Evolutionary conservation across 2,888 invertebrate species (phyloP), one percentile per base, ranked within the genome.

Genomic region (Parnassius mnemosyne): DNA sequence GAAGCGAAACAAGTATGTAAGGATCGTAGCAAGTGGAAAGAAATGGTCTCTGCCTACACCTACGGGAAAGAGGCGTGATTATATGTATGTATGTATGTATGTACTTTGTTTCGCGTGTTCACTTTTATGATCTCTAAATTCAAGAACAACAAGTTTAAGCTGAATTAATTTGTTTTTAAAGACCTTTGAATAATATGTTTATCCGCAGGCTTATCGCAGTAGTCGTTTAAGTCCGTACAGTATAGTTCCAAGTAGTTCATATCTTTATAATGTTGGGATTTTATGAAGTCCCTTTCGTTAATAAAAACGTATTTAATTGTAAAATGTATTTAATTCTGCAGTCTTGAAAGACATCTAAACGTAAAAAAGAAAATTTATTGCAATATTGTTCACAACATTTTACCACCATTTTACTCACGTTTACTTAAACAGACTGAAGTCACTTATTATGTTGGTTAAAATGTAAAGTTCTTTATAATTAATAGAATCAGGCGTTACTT

Each of bases 271-370:
- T 62, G 62, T 62, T 62, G 57, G 2, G n/a, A 34, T 54, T 57
- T 47, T 47, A 53, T 57, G 13, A 43, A 57, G 25, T 25, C 49
- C 20, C 47, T 42, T 52, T 10, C 16, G 42, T 47, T 47, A 42
- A 57, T 52, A 56, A 56, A 10, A 47, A 13, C 46, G 12, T 52
- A 9, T 57, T 51, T 57, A 16, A 42, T 16, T 57, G n/a, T 42
- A 9, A 55, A 55, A 41, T 16, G 13, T 61, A 56, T 61, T 60
- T 60, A 62, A 63, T 60, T 34, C 34, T 63, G 57, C 52, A 60
- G 54, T 13, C 61, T 52, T 53, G 51, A 53, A 61, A 12, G 55
- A 41, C 57, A 50, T 49, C 41, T 34, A 34, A 34, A 34, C 34
- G 5, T 34, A 34, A 34, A 34, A 7, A 7, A 5, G 34, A 5